Base-by-base conservation (phyloP, 2,888 invertebrate genomes). In the Miltochrista miniata region DNA sequence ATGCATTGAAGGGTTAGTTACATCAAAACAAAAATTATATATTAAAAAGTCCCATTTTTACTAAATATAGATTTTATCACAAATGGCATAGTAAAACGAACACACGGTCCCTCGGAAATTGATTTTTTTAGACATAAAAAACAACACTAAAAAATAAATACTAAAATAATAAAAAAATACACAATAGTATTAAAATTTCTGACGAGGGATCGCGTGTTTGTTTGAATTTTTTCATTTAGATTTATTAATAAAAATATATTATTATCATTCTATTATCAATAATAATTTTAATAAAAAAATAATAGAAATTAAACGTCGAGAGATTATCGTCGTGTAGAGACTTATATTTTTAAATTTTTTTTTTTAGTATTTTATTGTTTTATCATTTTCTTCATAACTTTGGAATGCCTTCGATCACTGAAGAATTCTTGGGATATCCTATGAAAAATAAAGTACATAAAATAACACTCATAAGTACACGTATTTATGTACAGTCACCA, bases 331-430 rank as follows among this genome's bases (percentile, higher is more conserved):
- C 84, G 72, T 70, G 64, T 77, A 77, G 76, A 82, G 74, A 79
- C 75, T 69, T 66, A 62, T 33, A 12, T 52, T 63, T 64, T 68
- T 71, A 64, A 40, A 56, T 55, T 53, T 51, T 54, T 51, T 50
- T 24, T 4, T 5, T 24, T 24, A n/a, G n/a, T n/a, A 4, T 24
- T 24, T 24, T 4, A 24, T 24, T 24, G 3, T 24, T 24, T 54
- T 51, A 33, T 15, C 37, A 54, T 45, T 54, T 58, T 61, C 52
- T 49, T 43, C 53, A 61, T 64, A 64, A 71, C 74, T 80, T 85
- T 87, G 90, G 90, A 90, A 89, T 90, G 90, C 88, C 73, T 70
- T 72, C 70, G 75, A 78, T 89, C 87, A 90, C 82, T 91, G 90
- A 51, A 89, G 82, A 68, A 91, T 85, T 74, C 90, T 81, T 64